Percentiles rank a stretch among this genome's conserved stretches.
phyloP scores from a whole-genome alignment of 1,140 invertebrate genomes.

The Helicoverpa zea region DNA sequence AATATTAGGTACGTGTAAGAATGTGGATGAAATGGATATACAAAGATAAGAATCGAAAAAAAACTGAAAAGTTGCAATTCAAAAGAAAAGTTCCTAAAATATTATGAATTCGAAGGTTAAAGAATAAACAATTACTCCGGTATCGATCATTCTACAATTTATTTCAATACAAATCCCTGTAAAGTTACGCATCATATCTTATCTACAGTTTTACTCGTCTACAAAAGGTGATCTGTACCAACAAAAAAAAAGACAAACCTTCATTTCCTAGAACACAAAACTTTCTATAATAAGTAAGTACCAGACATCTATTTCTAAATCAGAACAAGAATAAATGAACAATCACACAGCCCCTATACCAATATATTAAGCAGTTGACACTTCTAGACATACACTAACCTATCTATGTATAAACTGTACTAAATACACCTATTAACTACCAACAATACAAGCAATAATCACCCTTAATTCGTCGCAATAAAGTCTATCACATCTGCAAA shows the following conservation, averaged over 20 bases:
- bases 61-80: no score
- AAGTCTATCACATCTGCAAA: slow-evolving; percentile 4
- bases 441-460: neutral
- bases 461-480: neutral
- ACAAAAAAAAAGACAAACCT: neutral
- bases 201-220: neutral
- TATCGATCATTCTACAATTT: no score
- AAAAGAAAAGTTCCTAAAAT: no score
- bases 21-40: no score
- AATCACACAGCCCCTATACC: slow-evolving; percentile 14
- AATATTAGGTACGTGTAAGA: no score
- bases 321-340: slow-evolving; percentile 30
- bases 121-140: no score
- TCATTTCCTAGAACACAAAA: neutral
- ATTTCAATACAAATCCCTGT: no score
- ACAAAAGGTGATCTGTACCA: neutral
- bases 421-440: slow-evolving; percentile 7
- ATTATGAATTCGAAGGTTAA: no score
- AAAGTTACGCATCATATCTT: neutral
- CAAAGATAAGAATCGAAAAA: no score
- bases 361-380: slow-evolving; percentile 29
- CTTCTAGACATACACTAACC: slow-evolving; percentile 22
- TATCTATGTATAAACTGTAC: slow-evolving; percentile 22
- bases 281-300: slow-evolving; percentile 4
- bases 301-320: slow-evolving; percentile 33